Conservation (phyloP, 2,797 vertebrate species). For the Podarcis lilfordi region DNA sequence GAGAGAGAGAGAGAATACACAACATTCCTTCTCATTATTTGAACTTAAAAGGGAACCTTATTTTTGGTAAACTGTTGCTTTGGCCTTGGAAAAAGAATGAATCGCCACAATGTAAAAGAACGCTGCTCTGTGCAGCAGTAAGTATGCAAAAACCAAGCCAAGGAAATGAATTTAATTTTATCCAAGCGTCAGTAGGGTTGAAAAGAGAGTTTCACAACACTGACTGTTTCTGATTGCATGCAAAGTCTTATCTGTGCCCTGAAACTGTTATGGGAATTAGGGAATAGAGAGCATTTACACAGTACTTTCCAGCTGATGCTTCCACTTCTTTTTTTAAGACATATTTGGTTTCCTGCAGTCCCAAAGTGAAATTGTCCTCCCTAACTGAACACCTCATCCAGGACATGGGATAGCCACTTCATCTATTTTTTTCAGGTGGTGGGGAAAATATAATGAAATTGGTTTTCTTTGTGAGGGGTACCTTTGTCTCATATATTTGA, state of each 20-base stretch:
- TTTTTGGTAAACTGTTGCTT: neutral
- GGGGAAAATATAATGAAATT: too few relatives aligned
- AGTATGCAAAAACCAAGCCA: neutral
- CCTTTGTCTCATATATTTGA: too few relatives aligned
- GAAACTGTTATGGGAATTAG: neutral
- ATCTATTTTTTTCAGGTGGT: too few relatives aligned
- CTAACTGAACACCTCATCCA: neutral
- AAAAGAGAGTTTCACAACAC: neutral
- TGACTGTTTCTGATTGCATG: constrained; percentile 4
- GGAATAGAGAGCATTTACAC: neutral
- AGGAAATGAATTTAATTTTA: constrained; percentile 1
- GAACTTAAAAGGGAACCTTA: neutral
- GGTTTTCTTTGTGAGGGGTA: too few relatives aligned
- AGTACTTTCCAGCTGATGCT: neutral
- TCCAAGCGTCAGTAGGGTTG: neutral
- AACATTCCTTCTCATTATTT: neutral
- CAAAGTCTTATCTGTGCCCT: constrained; percentile 9
- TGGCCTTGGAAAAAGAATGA: neutral
- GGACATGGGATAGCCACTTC: too few relatives aligned
- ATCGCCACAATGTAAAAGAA: neutral
- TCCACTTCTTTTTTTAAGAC: too few relatives aligned
- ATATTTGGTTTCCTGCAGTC: neutral
- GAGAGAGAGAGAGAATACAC: too few relatives aligned
- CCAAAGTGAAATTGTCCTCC: neutral
- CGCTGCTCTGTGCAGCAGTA: neutral